A percentile compares a stretch with the other conserved stretches of the same genome.
Evolutionary conservation across 2,888 invertebrate species (phyloP).

Genomic region (Adelphocoris suturalis): DNA sequence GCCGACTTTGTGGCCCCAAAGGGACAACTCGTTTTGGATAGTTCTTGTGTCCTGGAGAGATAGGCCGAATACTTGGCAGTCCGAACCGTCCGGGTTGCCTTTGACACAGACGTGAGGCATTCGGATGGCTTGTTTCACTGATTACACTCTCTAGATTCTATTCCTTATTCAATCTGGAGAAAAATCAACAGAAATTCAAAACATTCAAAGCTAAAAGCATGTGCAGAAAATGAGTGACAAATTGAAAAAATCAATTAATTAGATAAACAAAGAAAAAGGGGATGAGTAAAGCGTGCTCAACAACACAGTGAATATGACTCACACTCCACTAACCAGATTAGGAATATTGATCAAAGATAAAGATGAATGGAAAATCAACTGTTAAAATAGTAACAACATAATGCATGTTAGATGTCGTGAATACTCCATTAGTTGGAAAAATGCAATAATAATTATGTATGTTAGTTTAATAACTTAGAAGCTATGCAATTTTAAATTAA

Average conservation of each 20-base stretch:
- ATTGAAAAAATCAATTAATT: neutral
- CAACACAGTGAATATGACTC: neutral
- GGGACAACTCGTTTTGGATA: conserved; percentile 71
- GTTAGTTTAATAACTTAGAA: no score
- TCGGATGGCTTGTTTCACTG: conserved; percentile 37
- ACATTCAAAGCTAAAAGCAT: conserved; percentile 40
- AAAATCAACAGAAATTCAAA: conserved; percentile 56
- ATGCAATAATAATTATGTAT: no score
- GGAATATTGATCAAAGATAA: no score
- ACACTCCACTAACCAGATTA: no score
- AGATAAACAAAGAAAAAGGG: neutral
- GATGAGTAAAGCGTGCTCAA: conserved; percentile 25
- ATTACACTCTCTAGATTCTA: conserved; percentile 23
- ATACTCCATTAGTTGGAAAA: no score
- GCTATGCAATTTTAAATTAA: no score
- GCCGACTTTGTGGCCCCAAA: conserved; percentile 76
- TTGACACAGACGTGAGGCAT: conserved; percentile 77
- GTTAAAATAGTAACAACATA: no score
- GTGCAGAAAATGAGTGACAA: conserved; percentile 13
- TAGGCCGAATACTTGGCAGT: conserved; percentile 76
- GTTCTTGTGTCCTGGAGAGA: conserved; percentile 75
- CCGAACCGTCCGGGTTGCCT: conserved; percentile 76
- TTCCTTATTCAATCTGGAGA: conserved; percentile 64
- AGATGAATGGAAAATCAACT: no score
- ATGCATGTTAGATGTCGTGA: no score